These are phyloP conservation scores for Troides oblongomaculatus DNA, from an alignment of 2,888 invertebrate genomes.

Conservation along the genomic window DNA sequence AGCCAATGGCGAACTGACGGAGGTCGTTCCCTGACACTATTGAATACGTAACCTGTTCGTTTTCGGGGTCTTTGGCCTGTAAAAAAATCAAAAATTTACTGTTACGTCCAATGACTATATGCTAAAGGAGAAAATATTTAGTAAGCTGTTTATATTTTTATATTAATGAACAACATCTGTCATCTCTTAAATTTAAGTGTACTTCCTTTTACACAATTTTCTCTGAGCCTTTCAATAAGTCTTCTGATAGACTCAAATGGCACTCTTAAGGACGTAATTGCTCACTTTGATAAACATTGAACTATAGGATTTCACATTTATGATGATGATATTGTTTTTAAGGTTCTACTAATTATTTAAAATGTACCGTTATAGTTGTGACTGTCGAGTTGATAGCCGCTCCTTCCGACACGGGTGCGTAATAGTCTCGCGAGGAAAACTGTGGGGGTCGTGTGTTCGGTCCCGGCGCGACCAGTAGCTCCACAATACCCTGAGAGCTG, in stretches of 20 bases:
- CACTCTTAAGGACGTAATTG: too few species aligned
- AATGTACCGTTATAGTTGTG: constrained; percentile 84
- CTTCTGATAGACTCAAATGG: too few species aligned
- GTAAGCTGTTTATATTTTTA: too few species aligned
- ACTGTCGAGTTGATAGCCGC: constrained; percentile 93
- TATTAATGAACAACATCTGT: too few species aligned
- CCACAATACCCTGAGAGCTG: constrained; percentile 91
- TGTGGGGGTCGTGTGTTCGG: constrained; percentile 90
- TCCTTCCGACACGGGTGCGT: constrained; percentile 93
- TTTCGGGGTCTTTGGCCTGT: constrained; percentile 93
- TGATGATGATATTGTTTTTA: background rate
- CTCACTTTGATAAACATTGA: too few species aligned
- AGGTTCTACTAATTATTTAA: background rate
- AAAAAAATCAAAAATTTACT: constrained; percentile 34
- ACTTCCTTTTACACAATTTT: too few species aligned
- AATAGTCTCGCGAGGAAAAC: constrained; percentile 90
- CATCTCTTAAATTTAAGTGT: too few species aligned
- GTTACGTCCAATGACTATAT: too few species aligned
- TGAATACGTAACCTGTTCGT: constrained; percentile 91
- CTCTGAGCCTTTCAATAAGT: too few species aligned
- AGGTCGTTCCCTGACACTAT: constrained; percentile 94
- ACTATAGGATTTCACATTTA: too few species aligned
- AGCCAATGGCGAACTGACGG: constrained; percentile 92
- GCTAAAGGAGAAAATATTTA: too few species aligned
- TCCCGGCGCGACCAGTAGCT: constrained; percentile 90